A percentile compares a stretch with the other conserved stretches of the same genome.
These are phyloP conservation scores for Gouania willdenowi DNA, from an alignment of 2,797 vertebrate genomes.

Conservation along the genomic window DNA sequence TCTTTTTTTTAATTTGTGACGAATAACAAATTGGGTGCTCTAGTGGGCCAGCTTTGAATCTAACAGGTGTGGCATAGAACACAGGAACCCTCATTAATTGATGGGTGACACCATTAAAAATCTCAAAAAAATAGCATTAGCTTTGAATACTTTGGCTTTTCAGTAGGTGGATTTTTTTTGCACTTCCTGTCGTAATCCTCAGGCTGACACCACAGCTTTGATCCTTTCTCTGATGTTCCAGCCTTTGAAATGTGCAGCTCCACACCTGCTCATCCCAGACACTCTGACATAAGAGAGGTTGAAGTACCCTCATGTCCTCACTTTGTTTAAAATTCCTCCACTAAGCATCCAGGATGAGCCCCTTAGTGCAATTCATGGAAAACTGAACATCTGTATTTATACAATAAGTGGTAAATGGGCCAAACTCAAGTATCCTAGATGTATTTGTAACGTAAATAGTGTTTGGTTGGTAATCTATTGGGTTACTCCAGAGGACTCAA, in stretches of 20 bases:
- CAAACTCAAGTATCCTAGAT: no score
- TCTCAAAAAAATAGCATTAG: slow-evolving; percentile 6
- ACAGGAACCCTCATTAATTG: no score
- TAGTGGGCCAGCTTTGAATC: no score
- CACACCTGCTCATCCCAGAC: slow-evolving; percentile 63
- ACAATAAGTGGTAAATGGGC: no score
- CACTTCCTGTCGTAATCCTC: slow-evolving; percentile 57
- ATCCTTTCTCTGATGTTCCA: slow-evolving; percentile 55
- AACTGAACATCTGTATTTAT: no score
- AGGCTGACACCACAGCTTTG: slow-evolving; percentile 46
- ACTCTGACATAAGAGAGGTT: slow-evolving; percentile 21
- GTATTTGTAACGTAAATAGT: no score
- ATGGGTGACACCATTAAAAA: no score
- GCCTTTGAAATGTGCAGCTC: slow-evolving; percentile 56
- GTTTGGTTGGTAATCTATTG: no score
- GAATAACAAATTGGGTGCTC: no score
- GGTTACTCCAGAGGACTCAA: no score
- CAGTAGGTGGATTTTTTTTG: slow-evolving; percentile 40
- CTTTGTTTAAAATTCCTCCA: slow-evolving; percentile 63
- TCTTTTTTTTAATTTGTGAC: no score
- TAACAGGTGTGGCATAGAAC: no score
- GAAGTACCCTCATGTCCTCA: slow-evolving; percentile 34
- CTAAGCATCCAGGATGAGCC: slow-evolving; percentile 1
- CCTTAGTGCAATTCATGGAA: slow-evolving; percentile 2
- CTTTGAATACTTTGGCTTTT: slow-evolving; percentile 19